These are phyloP conservation scores for Strix uralensis DNA, from an alignment of 2,113 vertebrate species.

Conservation along the genomic window DNA sequence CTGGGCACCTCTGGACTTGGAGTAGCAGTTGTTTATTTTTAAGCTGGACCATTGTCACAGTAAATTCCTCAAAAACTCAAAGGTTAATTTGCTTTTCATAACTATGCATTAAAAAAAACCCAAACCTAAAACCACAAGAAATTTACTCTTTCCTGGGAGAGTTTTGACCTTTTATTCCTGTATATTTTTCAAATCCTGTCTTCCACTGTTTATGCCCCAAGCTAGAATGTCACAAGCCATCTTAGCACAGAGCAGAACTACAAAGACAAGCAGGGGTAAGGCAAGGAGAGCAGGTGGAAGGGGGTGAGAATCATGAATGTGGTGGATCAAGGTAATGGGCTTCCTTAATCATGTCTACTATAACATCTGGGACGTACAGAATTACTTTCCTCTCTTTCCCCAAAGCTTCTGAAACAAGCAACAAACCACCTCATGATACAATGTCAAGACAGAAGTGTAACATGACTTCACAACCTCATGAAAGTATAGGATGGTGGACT, in stretches of 20 bases:
- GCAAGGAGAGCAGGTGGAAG: constrained; percentile 42
- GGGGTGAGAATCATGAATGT: not conserved
- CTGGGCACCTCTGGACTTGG: not conserved
- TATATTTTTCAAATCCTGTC: constrained; percentile 53
- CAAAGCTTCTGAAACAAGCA: not conserved
- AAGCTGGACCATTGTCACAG: constrained; percentile 37
- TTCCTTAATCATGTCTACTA: not conserved
- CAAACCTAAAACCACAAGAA: not conserved
- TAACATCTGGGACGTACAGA: not conserved
- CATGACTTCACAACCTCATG: not conserved
- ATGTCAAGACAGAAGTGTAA: rapidly evolving
- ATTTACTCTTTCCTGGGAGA: constrained; percentile 39
- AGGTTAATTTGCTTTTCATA: constrained; percentile 67
- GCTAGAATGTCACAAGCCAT: constrained; percentile 64
- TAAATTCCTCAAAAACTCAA: constrained; percentile 38
- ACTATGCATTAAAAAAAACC: not conserved
- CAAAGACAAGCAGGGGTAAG: not conserved
- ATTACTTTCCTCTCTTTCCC: not conserved
- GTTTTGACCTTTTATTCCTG: constrained; percentile 65
- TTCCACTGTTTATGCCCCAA: constrained; percentile 47
- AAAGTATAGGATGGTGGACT: not conserved
- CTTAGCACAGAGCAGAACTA: not conserved
- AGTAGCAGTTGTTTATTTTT: constrained; percentile 15
- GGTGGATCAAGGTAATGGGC: not conserved
- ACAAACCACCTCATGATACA: not conserved